Conservation (phyloP, 2,797 vertebrate genomes). For the Mormyrus hasselquistii region DNA sequence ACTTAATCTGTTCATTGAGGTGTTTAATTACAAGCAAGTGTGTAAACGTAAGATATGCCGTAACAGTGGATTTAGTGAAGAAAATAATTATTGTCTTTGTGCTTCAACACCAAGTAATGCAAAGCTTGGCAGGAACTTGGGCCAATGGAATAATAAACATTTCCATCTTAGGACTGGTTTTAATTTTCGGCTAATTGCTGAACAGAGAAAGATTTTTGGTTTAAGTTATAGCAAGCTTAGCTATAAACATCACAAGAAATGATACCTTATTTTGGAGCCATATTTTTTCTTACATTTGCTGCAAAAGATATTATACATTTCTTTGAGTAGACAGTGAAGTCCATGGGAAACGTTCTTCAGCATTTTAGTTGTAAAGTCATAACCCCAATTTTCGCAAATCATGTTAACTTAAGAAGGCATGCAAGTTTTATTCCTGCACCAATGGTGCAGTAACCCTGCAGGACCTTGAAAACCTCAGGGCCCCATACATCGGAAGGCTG, state of each 20-base stretch:
- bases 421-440: background rate
- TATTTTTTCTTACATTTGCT: background rate
- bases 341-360: background rate
- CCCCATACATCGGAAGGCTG: background rate
- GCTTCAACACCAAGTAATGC: background rate
- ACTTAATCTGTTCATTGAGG: slow-evolving; percentile 73
- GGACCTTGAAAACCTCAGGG: background rate
- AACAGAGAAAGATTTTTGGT: background rate
- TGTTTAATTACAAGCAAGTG: slow-evolving; percentile 68
- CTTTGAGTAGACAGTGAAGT: background rate
- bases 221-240: background rate
- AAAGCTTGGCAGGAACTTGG: background rate
- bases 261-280: background rate
- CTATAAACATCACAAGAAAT: background rate
- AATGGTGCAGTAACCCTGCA: background rate
- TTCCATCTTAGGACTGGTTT: background rate
- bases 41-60: slow-evolving; percentile 61
- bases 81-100: slow-evolving; percentile 24
- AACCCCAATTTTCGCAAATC: background rate
- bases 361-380: background rate
- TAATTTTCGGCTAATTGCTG: background rate
- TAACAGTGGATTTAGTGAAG: slow-evolving; percentile 43
- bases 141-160: background rate
- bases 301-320: background rate
- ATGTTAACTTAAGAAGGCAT: background rate